Base-by-base conservation (phyloP, 1,140 invertebrate species). In the Macrosteles quadrilineatus region DNA sequence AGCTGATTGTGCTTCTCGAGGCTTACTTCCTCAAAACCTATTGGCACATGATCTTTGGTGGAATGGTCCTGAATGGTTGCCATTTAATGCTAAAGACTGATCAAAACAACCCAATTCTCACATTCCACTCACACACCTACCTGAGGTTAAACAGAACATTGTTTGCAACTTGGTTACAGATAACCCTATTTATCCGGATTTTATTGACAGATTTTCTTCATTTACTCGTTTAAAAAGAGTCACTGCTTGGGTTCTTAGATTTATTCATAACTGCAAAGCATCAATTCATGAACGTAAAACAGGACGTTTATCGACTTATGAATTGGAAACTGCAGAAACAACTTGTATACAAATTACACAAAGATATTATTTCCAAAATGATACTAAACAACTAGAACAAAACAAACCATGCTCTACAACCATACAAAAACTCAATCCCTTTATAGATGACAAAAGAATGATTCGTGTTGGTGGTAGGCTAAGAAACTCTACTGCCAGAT, bases 1-100 rank as follows among this genome's bases (percentile, higher is more conserved):
- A 0, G 77, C 77, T 11, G 77, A 78, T 63, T 47, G 73, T 14
- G 70, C 75, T 14, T 76, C 76, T 14, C 43, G 76, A 17, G 77
- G 76, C 4, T 19, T 73, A 2, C 23, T 59, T 21, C 73, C 74
- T 19, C 30, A 31, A 1, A 17, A 40, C 6, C 11, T 21, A 1
- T 36, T 59, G 3, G 55, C 31, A 30, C 23, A 57, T 19, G 17
- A 32, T n/a, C 29, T 73, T 27, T 74, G 74, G 73, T 69, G 67
- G 62, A 31, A 47, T 1, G 74, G 70, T 0, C 73, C 73, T 2
- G 29, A 30, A 4, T 29, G 19, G 19, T 19, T 62, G 6, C 11
- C 21, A 12, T 9, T 27, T 9, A 27, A 62, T 12, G 4, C 23
- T n/a, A 19, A n/a, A 55, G 4, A 23, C 6, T 55, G 50, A 19